A percentile compares a stretch with the other conserved stretches of the same genome.
Evolutionary conservation across 2,797 vertebrate genomes (phyloP).

Genomic region (Molossus molossus): DNA sequence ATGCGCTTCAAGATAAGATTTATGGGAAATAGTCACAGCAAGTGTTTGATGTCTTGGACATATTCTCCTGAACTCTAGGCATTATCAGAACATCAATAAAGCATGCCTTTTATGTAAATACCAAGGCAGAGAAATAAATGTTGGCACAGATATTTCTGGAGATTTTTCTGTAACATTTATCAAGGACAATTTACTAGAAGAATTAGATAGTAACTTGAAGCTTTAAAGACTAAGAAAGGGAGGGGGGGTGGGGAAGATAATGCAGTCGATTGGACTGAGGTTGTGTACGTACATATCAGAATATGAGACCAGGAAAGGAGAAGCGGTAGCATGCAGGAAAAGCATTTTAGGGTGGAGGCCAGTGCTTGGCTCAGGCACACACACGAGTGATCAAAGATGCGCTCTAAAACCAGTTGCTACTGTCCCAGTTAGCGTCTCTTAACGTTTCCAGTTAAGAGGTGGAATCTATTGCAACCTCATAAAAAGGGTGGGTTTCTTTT

Average conservation of each 20-base stretch:
- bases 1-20: slow-evolving; percentile 60
- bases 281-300: neutral
- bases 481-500: neutral
- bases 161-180: slow-evolving; percentile 28
- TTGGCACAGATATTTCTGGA: slow-evolving; percentile 46
- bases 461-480: neutral
- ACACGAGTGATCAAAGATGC: neutral
- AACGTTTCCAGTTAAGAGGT: neutral
- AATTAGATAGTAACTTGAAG: slow-evolving; percentile 58
- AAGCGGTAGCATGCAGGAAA: neutral
- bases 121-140: slow-evolving; percentile 46
- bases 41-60: slow-evolving; percentile 64
- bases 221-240: slow-evolving; percentile 30
- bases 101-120: slow-evolving; percentile 66
- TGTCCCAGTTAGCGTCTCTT: neutral
- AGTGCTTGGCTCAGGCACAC: neutral
- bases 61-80: slow-evolving; percentile 64
- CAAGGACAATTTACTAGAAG: slow-evolving; percentile 65
- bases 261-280: neutral
- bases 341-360: neutral
- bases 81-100: slow-evolving; percentile 70
- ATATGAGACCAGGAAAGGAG: neutral
- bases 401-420: neutral
- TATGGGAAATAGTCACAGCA: slow-evolving; percentile 76
- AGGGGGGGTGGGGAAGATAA: neutral